phyloP scores from a whole-genome alignment of 2,888 invertebrate species.

The Spodoptera picta region DNA sequence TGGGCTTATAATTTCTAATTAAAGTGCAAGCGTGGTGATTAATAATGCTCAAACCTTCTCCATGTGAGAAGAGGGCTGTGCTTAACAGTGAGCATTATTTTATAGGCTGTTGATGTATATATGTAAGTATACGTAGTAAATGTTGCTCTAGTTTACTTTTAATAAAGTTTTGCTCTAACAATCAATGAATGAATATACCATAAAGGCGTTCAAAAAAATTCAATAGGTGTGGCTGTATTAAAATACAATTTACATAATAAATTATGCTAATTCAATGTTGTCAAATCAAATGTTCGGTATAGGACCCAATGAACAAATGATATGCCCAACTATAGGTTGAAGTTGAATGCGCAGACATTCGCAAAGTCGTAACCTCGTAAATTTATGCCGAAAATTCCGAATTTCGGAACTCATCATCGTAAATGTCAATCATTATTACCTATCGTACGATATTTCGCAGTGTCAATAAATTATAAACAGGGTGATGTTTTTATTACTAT shows the following conservation, averaged over 20 bases:
- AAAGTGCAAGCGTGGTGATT: no score
- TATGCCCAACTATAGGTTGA: slow-evolving; percentile 7
- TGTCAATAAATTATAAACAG: slow-evolving; percentile 46
- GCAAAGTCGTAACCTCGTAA: slow-evolving; percentile 12
- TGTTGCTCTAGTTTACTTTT: no score
- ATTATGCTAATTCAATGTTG: slow-evolving; percentile 36
- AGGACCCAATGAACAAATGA: slow-evolving; percentile 6
- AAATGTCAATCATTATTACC: slow-evolving; percentile 23
- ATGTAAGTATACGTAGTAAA: no score
- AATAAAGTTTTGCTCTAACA: neutral
- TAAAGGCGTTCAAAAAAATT: slow-evolving; percentile 5
- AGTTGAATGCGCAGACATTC: slow-evolving; percentile 23
- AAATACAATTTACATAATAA: slow-evolving; percentile 19
- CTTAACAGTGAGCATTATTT: no score
- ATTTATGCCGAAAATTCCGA: slow-evolving; percentile 12
- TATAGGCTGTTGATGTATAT: no score
- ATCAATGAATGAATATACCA: slow-evolving; percentile 12
- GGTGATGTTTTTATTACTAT: slow-evolving; percentile 42
- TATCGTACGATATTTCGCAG: slow-evolving; percentile 35
- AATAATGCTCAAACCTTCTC: no score
- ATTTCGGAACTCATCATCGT: slow-evolving; percentile 23
- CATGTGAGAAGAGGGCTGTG: no score
- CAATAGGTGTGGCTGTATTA: slow-evolving; percentile 15
- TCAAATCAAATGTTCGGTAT: slow-evolving; percentile 19
- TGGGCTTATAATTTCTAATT: no score